Base-by-base conservation (phyloP, 37 sponge, comb jelly and placozoan species). In the Crambe crambe region DNA sequence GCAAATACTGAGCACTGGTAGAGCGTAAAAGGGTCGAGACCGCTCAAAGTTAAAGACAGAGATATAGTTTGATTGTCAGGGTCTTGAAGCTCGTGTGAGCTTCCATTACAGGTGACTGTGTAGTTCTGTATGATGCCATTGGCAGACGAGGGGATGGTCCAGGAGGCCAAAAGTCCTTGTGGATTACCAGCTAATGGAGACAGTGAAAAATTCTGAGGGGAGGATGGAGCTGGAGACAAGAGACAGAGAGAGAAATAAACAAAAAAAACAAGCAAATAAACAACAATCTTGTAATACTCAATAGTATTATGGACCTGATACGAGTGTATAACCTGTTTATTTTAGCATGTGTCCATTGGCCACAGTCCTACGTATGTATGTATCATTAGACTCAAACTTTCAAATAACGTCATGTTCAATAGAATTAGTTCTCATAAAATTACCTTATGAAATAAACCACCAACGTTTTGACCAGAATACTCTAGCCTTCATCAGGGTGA, bases 111-210 rank as follows among this genome's bases (percentile, higher is more conserved):
- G 61, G 66, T 74, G 62, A 87, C 72, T 58, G 34, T 34, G 58
- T 87, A 87, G 78, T 58, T 59, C 27, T 44, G 61, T 23, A 87
- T 66, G 57, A 87, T 69, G 37, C 87, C 87, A 81, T 87, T 87
- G 18, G 70, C 60, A 34, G 44, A 4, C 18, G 17, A 30, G 10
- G 87, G 82, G 38, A 15, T 36, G 2, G 56, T 38, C 87, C 87
- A 87, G 20, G 58, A 36, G 22, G 56, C 79, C 6, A 37, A 58
- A 38, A 85, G 61, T 60, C 5, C 21, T 60, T 20, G 23, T 5
- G 61, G 17, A 25, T 60, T 60, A 5, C 27, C 56, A 41, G 63
- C 22, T 32, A 63, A 40, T n/a, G 87, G 56, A 31, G 75, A 58
- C 27, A 54, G 29, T 27, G 54, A 62, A 54, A 62, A 27, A 29